Conservation (phyloP, 2,113 vertebrate species). For the Tragelaphus strepsiceros region DNA sequence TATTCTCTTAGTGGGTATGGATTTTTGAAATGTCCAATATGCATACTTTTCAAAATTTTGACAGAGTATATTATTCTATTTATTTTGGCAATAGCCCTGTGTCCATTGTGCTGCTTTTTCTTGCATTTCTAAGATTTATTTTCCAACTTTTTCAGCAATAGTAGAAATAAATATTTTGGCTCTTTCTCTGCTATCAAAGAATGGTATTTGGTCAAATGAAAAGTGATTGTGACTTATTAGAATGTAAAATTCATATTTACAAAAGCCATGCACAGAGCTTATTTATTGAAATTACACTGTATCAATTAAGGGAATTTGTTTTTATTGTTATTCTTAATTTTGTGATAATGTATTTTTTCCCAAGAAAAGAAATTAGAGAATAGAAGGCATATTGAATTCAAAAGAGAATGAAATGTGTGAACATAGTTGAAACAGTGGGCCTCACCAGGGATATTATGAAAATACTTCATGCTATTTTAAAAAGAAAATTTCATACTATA, state of each 20-base stretch:
- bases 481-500: background rate
- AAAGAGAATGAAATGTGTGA: conserved; percentile 12
- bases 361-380: background rate
- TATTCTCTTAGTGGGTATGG: background rate
- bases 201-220: conserved; percentile 10
- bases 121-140: conserved; percentile 14
- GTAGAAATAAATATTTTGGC: background rate
- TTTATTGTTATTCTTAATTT: conserved; percentile 6
- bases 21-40: background rate
- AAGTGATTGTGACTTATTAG: background rate
- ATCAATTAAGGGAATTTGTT: background rate
- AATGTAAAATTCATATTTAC: conserved; percentile 30
- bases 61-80: background rate
- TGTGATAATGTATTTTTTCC: background rate
- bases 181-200: conserved; percentile 8
- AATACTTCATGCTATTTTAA: background rate
- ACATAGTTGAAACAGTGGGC: background rate
- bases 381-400: background rate
- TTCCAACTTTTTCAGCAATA: background rate
- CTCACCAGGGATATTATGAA: background rate
- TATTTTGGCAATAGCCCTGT: background rate
- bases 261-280: background rate
- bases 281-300: background rate
- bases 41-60: conserved; percentile 4
- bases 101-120: background rate